These are phyloP conservation scores for Phthorimaea operculella DNA, from an alignment of 1,140 invertebrate genomes.

Conservation along the genomic window DNA sequence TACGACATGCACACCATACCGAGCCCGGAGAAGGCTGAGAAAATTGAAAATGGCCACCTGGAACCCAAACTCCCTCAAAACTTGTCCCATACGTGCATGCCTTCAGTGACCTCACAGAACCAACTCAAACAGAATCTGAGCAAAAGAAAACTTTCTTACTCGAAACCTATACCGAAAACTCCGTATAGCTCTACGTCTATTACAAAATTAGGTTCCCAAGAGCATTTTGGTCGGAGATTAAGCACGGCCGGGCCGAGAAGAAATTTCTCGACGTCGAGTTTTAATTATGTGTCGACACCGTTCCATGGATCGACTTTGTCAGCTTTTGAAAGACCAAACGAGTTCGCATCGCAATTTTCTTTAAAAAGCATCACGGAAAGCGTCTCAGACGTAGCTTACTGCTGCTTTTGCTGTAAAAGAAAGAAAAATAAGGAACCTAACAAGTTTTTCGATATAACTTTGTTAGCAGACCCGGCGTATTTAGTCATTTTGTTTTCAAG, in stretches of 20 bases:
- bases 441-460: slow-evolving; percentile 79
- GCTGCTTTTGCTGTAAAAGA: slow-evolving; percentile 56
- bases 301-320: slow-evolving; percentile 86
- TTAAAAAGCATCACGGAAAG: slow-evolving; percentile 73
- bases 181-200: slow-evolving; percentile 45
- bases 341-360: slow-evolving; percentile 80
- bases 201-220: slow-evolving; percentile 39
- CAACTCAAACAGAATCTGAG: slow-evolving; percentile 39
- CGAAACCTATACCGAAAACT: slow-evolving; percentile 37
- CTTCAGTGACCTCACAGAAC: slow-evolving; percentile 23
- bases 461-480: slow-evolving; percentile 81
- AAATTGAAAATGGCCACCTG: slow-evolving; percentile 1
- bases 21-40: not conserved
- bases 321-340: slow-evolving; percentile 73
- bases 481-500: slow-evolving; percentile 84
- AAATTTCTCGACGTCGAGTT: slow-evolving; percentile 81
- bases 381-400: slow-evolving; percentile 60
- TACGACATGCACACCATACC: slow-evolving; percentile 36
- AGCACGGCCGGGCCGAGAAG: slow-evolving; percentile 64
- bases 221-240: slow-evolving; percentile 38
- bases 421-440: slow-evolving; percentile 56
- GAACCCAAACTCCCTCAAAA: slow-evolving; percentile 25
- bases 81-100: slow-evolving; percentile 32
- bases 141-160: slow-evolving; percentile 47
- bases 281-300: slow-evolving; percentile 83